These are phyloP conservation scores for Scaptomyza caliginosa DNA, from an alignment of 2,888 invertebrate species.

Conservation along the genomic window DNA sequence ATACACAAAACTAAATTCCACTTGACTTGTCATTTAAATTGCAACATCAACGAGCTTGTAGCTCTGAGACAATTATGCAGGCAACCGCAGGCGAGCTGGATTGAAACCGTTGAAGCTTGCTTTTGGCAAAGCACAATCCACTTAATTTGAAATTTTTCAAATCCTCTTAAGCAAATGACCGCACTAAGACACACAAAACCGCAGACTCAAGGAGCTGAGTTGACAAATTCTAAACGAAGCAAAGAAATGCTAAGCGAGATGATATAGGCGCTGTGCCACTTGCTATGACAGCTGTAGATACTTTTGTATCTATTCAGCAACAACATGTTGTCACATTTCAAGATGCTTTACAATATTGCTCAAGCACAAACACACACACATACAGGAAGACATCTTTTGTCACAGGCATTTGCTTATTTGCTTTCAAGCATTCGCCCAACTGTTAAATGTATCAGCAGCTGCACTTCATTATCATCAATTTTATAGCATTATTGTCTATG, in stretches of 20 bases:
- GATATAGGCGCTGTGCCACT: constrained; percentile 41
- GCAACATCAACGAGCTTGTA: constrained; percentile 27
- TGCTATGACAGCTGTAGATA: constrained; percentile 63
- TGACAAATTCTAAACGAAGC: constrained; percentile 23
- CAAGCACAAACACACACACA: constrained; percentile 50
- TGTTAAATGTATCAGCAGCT: constrained; percentile 68
- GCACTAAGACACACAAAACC: constrained; percentile 66
- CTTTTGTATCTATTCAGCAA: constrained; percentile 57
- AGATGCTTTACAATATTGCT: constrained; percentile 58
- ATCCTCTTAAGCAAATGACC: constrained; percentile 69
- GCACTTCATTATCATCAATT: constrained; percentile 70
- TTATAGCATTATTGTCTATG: constrained; percentile 21
- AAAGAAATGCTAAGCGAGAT: constrained; percentile 25
- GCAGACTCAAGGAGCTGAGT: constrained; percentile 26
- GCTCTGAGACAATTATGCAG: constrained; percentile 57
- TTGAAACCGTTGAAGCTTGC: not conserved
- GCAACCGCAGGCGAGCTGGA: constrained; percentile 47
- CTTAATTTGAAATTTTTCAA: constrained; percentile 70
- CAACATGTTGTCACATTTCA: constrained; percentile 64
- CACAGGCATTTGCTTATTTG: constrained; percentile 63
- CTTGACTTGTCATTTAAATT: constrained; percentile 40
- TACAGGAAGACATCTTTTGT: constrained; percentile 53
- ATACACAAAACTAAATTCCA: constrained; percentile 10
- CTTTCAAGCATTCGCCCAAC: constrained; percentile 51
- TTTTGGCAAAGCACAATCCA: constrained; percentile 53